Evolutionary conservation across 2,797 vertebrate genomes (phyloP).

Genomic region (Peromyscus nudipes): DNA sequence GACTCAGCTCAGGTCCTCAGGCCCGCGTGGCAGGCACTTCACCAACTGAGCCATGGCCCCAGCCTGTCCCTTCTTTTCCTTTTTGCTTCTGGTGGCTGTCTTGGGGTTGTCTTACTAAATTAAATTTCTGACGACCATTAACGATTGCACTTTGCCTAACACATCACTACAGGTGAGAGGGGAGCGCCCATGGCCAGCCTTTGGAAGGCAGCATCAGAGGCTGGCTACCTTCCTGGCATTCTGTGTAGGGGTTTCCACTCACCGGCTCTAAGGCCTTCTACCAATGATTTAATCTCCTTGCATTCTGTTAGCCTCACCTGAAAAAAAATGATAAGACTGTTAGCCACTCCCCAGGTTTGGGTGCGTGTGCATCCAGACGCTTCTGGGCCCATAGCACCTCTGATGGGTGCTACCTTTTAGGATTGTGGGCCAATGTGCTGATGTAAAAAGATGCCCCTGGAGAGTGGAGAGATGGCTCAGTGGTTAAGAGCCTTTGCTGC

Average conservation of each 20-base stretch:
- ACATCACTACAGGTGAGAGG: background rate
- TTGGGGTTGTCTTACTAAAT: background rate
- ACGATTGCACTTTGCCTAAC: background rate
- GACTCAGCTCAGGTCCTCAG: background rate
- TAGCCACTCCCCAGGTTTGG: too few relatives aligned
- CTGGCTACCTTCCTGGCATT: too few relatives aligned
- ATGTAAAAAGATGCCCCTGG: background rate
- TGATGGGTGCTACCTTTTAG: background rate
- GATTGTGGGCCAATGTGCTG: background rate
- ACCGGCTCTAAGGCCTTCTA: background rate
- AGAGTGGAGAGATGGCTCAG: background rate
- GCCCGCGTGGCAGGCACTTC: background rate
- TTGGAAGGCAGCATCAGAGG: fast-evolving
- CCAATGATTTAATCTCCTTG: background rate
- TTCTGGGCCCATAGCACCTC: fast-evolving
- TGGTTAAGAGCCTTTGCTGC: background rate
- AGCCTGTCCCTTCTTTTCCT: background rate
- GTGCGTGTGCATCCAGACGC: background rate
- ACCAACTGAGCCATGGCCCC: background rate
- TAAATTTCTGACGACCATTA: background rate
- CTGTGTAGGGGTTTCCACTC: background rate
- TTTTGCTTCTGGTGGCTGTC: background rate
- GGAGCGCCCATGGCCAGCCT: background rate
- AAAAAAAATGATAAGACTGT: background rate
- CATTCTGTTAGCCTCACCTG: background rate